Evolutionary conservation across 2,797 vertebrate genomes (phyloP).

Genomic region (Odontamblyopus lacepedii): DNA sequence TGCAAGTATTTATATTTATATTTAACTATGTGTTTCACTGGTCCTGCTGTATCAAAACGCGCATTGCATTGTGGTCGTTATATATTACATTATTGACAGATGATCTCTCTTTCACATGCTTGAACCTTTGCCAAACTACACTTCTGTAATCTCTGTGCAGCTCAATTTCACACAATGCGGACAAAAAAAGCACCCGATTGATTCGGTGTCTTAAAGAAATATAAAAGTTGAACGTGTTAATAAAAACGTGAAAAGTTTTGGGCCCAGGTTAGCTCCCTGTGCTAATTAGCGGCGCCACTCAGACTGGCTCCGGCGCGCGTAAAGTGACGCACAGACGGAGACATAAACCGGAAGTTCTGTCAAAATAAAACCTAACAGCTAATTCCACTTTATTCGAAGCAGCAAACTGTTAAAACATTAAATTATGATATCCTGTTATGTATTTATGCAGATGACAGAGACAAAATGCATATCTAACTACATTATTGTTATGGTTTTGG

Average conservation of each 20-base stretch:
- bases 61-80: background rate
- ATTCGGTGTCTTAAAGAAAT: background rate
- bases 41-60: background rate
- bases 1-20: background rate
- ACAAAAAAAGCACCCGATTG: background rate
- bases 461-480: background rate
- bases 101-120: background rate
- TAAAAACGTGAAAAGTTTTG: conserved; percentile 5
- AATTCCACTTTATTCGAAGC: background rate
- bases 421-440: background rate
- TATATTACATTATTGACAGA: background rate
- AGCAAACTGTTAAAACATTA: background rate
- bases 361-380: conserved; percentile 23
- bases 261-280: background rate
- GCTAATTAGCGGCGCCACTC: conserved; percentile 60
- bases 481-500: no score
- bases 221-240: background rate
- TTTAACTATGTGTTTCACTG: background rate
- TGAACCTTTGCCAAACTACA: conserved; percentile 10
- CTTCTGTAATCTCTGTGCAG: background rate
- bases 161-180: background rate
- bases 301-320: conserved; percentile 38
- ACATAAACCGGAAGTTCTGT: fast-evolving
- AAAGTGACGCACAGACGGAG: background rate
- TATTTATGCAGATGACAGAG: no score